Evolutionary conservation across 2,113 vertebrate species (phyloP).

Genomic region (Syngnathus scovelli): DNA sequence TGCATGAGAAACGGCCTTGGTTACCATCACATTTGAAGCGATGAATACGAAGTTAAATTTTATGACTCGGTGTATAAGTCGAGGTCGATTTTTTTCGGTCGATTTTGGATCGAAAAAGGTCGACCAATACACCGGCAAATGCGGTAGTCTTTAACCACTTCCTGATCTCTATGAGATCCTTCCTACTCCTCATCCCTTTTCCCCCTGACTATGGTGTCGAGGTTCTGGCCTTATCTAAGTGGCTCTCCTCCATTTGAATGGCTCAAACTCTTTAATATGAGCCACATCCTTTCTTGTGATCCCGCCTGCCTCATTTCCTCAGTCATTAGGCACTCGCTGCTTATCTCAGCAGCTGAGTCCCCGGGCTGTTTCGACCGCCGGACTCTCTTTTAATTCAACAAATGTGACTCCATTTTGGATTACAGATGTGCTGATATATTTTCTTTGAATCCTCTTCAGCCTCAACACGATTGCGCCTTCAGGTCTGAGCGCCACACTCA

Average conservation of each 20-base stretch:
- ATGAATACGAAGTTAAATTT: no score
- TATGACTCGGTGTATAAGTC: no score
- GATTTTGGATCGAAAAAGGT: no score
- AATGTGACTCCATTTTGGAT: constrained; percentile 22
- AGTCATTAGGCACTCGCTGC: constrained; percentile 46
- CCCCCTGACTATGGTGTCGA: constrained; percentile 28
- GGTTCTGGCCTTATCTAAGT: constrained; percentile 55
- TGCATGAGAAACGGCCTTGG: no score
- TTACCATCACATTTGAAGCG: no score
- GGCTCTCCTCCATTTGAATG: constrained; percentile 46
- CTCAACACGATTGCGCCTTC: constrained; percentile 17
- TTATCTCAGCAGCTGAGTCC: constrained; percentile 50
- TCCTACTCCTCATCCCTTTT: constrained; percentile 28
- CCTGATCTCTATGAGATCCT: constrained; percentile 46
- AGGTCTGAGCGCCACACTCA: constrained; percentile 25
- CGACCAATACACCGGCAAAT: no score
- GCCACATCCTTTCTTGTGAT: constrained; percentile 65
- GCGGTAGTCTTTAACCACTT: constrained; percentile 42
- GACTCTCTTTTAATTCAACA: constrained; percentile 26
- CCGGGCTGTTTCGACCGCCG: constrained; percentile 36
- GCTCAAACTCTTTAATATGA: constrained; percentile 52
- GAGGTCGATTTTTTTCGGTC: no score
- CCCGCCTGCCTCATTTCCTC: constrained; percentile 59
- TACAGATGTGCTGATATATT: constrained; percentile 13
- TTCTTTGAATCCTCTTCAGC: constrained; percentile 29